A percentile compares a stretch with the other conserved stretches of the same genome.
phyloP scores from a whole-genome alignment of 2,113 vertebrate species.

The Ageneiosus marmoratus region DNA sequence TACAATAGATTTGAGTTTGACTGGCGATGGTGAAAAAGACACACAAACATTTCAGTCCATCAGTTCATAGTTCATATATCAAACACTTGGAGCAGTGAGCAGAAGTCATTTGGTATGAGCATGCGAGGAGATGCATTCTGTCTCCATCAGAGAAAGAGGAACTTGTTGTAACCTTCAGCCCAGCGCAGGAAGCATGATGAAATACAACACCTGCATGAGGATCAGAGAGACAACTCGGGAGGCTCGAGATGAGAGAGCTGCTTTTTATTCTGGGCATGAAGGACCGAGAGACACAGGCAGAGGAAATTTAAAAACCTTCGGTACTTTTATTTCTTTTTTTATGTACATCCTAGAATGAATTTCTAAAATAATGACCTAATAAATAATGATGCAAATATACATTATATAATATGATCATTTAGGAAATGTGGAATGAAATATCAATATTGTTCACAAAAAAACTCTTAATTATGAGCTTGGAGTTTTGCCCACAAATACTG shows the following conservation, averaged over 20 bases:
- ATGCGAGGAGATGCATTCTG: neutral
- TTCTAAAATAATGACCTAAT: neutral
- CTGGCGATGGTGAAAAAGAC: neutral
- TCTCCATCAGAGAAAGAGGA: neutral
- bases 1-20: neutral
- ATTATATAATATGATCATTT: no score
- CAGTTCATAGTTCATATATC: neutral
- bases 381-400: neutral
- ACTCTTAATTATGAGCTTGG: neutral
- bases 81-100: neutral
- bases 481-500: neutral
- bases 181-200: conserved; percentile 2
- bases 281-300: neutral
- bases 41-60: neutral
- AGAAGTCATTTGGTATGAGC: neutral
- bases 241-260: neutral
- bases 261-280: neutral
- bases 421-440: no score
- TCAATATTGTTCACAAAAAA: neutral
- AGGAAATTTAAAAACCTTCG: neutral
- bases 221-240: neutral
- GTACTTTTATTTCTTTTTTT: neutral
- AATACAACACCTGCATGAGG: conserved; percentile 15
- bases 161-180: conserved; percentile 8
- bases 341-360: neutral